These are phyloP conservation scores for Leucozona laternaria DNA, from an alignment of 2,888 invertebrate species.

Conservation along the genomic window DNA sequence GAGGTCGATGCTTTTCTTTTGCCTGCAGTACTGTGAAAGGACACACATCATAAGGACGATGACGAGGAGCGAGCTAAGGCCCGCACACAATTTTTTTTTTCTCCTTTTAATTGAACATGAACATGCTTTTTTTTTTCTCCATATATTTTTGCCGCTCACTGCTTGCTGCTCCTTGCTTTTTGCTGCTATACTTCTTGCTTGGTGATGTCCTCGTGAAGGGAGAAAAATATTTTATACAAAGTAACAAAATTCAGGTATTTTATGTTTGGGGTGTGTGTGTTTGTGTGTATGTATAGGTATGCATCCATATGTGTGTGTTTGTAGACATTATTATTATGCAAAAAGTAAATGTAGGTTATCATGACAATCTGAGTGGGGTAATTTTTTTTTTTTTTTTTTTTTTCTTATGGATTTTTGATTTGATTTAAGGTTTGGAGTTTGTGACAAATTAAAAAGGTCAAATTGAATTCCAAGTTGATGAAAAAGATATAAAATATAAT, in stretches of 20 bases:
- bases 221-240: constrained; percentile 48
- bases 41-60: constrained; percentile 55
- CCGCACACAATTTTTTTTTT: constrained; percentile 49
- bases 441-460: constrained; percentile 68
- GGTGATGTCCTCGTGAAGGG: constrained; percentile 45
- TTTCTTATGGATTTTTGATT: constrained; percentile 60
- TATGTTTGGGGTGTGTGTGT: not conserved
- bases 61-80: constrained; percentile 16
- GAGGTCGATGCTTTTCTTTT: constrained; percentile 72
- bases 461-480: not conserved
- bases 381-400: constrained; percentile 22
- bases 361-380: constrained; percentile 63
- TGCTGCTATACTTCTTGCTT: not conserved
- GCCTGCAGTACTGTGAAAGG: constrained; percentile 63
- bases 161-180: constrained; percentile 18
- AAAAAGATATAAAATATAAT: too few species aligned
- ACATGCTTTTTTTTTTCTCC: constrained; percentile 35
- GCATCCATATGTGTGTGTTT: not conserved
- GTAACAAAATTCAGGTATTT: constrained; percentile 50
- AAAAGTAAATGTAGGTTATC: constrained; percentile 73
- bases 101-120: constrained; percentile 66
- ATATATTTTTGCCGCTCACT: constrained; percentile 21
- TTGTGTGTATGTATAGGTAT: not conserved
- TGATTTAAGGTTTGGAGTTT: constrained; percentile 52
- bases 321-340: constrained; percentile 56